Percentiles rank a stretch among this genome's conserved stretches.
These are phyloP conservation scores for Alloscopus bannaensis DNA, from an alignment of 2,888 invertebrate genomes.

Conservation along the genomic window DNA sequence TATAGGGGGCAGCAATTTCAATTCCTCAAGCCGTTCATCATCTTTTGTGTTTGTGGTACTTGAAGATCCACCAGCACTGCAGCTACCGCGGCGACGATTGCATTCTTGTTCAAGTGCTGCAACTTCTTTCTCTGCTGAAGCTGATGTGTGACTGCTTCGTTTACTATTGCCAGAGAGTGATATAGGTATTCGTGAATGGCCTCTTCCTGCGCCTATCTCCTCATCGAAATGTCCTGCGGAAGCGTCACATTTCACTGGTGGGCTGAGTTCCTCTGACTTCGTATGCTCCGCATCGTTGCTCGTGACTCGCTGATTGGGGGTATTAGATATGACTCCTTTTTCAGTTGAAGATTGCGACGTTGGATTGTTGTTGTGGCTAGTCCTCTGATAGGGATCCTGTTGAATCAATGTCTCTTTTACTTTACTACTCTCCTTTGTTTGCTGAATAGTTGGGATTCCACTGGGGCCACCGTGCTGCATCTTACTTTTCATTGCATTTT, in stretches of 20 bases:
- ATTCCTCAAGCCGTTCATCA: conserved; percentile 60
- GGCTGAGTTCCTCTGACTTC: conserved; percentile 7
- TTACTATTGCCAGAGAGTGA: conserved; percentile 7
- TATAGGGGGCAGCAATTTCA: conserved; percentile 68
- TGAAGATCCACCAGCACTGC: conserved; percentile 15
- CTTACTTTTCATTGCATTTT: conserved; percentile 29
- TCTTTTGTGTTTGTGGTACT: conserved; percentile 41
- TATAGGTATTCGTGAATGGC: conserved; percentile 54
- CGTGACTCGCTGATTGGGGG: conserved; percentile 61
- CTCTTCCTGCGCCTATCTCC: conserved; percentile 42
- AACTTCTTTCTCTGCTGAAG: conserved; percentile 20
- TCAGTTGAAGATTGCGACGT: conserved; percentile 34
- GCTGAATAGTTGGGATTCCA: conserved; percentile 50
- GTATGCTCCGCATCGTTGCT: conserved; percentile 24
- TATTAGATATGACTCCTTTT: conserved; percentile 54
- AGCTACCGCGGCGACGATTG: conserved; percentile 13
- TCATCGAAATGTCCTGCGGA: conserved; percentile 50
- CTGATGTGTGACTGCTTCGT: conserved; percentile 43
- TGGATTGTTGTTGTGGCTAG: background rate
- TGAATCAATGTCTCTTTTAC: conserved; percentile 1
- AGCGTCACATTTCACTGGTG: conserved; percentile 12
- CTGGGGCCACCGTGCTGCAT: conserved; percentile 12
- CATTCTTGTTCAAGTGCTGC: no score
- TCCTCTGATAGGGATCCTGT: conserved; percentile 20
- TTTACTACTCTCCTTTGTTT: conserved; percentile 23